Conservation (phyloP, 35 echinoderm and acorn worm genomes). For the Lytechinus pictus region DNA sequence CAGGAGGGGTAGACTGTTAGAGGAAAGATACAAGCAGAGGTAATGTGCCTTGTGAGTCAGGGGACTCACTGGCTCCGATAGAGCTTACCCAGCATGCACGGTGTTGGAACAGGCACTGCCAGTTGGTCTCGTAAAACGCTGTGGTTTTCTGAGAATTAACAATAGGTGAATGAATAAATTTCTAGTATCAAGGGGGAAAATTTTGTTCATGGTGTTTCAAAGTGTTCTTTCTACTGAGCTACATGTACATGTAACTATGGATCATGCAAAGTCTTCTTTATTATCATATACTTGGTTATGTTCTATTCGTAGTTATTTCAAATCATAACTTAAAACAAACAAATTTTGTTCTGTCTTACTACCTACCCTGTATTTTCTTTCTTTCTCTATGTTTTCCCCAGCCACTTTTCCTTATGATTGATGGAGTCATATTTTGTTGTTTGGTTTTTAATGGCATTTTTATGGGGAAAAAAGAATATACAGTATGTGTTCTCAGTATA, state of each 20-base stretch:
- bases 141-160: background rate
- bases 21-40: background rate
- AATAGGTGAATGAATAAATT: background rate
- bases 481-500: too few relatives aligned
- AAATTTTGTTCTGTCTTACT: too few relatives aligned
- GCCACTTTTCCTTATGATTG: background rate
- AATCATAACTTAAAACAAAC: too few relatives aligned
- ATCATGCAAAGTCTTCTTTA: background rate
- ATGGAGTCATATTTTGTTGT: too few relatives aligned
- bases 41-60: background rate
- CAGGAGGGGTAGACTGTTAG: background rate
- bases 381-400: background rate
- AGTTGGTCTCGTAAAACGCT: constrained; percentile 1
- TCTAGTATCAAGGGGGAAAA: background rate
- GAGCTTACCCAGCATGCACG: background rate
- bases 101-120: background rate
- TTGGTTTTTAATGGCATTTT: too few relatives aligned
- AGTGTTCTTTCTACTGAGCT: background rate
- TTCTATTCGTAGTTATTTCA: background rate
- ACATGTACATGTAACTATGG: background rate
- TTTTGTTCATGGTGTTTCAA: background rate
- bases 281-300: background rate
- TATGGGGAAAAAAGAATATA: too few relatives aligned
- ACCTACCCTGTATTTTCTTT: background rate
- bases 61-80: background rate